Conservation (phyloP, 2,888 invertebrate species). For the Ptilodon capucinus region DNA sequence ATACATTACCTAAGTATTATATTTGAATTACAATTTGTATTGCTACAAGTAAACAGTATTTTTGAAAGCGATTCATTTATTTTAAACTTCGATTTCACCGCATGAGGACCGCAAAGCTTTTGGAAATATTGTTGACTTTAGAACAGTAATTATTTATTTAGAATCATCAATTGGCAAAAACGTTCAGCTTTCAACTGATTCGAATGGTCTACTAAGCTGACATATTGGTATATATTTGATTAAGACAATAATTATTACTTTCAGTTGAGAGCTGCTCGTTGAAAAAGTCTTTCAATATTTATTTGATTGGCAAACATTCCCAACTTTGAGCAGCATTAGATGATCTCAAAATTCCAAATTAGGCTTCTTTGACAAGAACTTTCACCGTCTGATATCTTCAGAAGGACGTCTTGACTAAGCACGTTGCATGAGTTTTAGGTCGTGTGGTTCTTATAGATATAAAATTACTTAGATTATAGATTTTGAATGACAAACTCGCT, state of each 20-base stretch:
- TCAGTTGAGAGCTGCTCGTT: constrained; percentile 24
- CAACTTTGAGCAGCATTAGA: constrained; percentile 1
- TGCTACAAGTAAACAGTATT: constrained; percentile 15
- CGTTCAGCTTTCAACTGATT: constrained; percentile 21
- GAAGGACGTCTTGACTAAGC: constrained; percentile 8
- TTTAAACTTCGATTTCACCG: neutral
- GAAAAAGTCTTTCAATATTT: constrained; percentile 30
- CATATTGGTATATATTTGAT: neutral
- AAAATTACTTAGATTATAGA: neutral
- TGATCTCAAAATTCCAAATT: constrained; percentile 13
- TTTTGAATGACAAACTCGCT: constrained; percentile 4
- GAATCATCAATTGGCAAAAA: constrained; percentile 3
- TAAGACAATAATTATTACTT: neutral
- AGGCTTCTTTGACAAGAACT: constrained; percentile 19
- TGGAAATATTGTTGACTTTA: constrained; percentile 18
- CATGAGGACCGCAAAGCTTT: constrained; percentile 3
- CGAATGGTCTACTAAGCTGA: neutral
- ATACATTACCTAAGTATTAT: constrained; percentile 31
- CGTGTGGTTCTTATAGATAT: neutral
- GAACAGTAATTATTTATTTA: neutral
- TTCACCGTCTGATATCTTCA: neutral
- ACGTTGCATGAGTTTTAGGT: constrained; percentile 18
- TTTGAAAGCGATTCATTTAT: constrained; percentile 13
- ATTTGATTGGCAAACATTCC: constrained; percentile 5
- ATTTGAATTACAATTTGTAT: constrained; percentile 8